A percentile compares a stretch with the other conserved stretches of the same genome.
These are phyloP conservation scores for Phyllopteryx taeniolatus DNA, from an alignment of 2,113 vertebrate species.

Conservation along the genomic window DNA sequence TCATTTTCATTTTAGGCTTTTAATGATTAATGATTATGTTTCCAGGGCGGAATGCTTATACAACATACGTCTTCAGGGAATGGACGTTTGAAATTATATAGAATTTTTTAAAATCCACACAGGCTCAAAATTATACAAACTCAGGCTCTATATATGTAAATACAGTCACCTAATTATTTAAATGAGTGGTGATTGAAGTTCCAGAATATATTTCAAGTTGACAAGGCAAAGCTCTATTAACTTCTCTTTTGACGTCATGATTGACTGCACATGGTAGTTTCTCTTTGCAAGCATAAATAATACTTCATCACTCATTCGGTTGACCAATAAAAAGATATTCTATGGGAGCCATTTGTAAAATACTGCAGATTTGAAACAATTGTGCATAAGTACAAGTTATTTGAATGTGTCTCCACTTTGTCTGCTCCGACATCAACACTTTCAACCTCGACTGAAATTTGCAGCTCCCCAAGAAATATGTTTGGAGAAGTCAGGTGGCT, in stretches of 20 bases:
- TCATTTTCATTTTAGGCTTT: not conserved
- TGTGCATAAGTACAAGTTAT: not conserved
- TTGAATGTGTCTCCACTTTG: no score
- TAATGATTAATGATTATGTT: no score
- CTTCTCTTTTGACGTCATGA: not conserved
- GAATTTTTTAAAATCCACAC: no score
- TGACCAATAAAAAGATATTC: not conserved
- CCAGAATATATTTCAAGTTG: not conserved
- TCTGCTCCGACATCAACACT: no score
- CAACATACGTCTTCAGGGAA: no score
- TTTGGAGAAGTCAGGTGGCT: no score
- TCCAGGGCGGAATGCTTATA: no score
- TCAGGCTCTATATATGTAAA: not conserved
- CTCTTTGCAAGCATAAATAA: not conserved
- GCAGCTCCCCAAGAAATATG: no score
- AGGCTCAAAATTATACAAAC: no score
- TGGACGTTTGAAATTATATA: no score
- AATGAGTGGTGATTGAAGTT: not conserved
- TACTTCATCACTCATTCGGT: not conserved
- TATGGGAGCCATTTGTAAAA: not conserved
- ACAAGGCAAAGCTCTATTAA: not conserved
- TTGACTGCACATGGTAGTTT: not conserved
- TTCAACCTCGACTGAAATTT: no score
- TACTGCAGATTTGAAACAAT: not conserved
- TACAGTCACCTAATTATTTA: not conserved